phyloP scores from a whole-genome alignment of 37 sponge, comb jelly and placozoan species.

The Chondrosia reniformis region DNA sequence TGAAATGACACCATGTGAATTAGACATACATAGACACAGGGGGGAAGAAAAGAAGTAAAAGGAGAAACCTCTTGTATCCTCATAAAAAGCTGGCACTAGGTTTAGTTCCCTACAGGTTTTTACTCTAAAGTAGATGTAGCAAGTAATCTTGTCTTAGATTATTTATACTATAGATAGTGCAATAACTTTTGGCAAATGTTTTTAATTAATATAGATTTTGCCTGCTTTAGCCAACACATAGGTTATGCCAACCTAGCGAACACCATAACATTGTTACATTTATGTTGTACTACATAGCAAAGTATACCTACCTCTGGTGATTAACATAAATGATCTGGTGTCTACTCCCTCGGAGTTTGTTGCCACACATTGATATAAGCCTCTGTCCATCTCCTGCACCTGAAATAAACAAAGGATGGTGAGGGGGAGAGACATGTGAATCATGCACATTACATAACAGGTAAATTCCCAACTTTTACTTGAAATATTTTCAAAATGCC shows the following conservation, averaged over 20 bases:
- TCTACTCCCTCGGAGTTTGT: neutral
- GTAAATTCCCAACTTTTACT: neutral
- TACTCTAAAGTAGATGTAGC: no score
- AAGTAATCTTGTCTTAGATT: no score
- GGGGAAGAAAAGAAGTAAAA: neutral
- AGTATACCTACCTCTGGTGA: neutral
- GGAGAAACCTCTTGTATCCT: neutral
- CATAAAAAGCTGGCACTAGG: no score
- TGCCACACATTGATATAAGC: neutral
- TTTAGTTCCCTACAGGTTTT: no score
- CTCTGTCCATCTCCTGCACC: neutral
- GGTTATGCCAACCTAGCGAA: no score
- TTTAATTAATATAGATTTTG: no score
- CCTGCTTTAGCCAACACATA: no score
- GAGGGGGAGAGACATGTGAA: neutral
- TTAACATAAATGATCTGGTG: no score
- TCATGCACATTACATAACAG: neutral
- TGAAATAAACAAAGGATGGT: neutral
- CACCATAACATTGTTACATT: no score
- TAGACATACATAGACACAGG: neutral
- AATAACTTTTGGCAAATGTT: no score
- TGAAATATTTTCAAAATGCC: constrained; percentile 9
- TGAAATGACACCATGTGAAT: neutral
- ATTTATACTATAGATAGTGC: no score
- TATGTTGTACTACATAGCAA: neutral